Base-by-base conservation (phyloP, 2,113 vertebrate species). In the Thryonomys swinderianus region DNA sequence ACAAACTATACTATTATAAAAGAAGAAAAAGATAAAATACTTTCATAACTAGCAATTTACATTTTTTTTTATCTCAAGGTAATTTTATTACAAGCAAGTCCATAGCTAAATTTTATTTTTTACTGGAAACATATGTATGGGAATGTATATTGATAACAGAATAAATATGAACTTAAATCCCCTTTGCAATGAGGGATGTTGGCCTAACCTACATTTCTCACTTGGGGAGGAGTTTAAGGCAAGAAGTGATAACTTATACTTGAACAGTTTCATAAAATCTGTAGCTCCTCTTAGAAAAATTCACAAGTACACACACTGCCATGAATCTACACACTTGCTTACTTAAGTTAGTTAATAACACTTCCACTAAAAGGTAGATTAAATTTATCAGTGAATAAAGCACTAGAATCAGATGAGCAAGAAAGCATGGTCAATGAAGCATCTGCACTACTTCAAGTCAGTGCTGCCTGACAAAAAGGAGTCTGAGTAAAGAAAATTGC, bases 1-100 rank as follows among this genome's bases (percentile, higher is more conserved):
- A 64, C 13, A 21, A 82, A 90, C 57, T 87, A 61, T 13, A 88
- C 12, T 66, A 2, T 42, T 92, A 85, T 27, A 91, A 82, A n/a
- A 59, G 55, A 71, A 90, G 48, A 81, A 89, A 90, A 91, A 40
- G 25, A 78, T 2, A 64, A 94, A 87, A 73, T 66, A 84, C 74
- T 91, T 90, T 80, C 25, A 5, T 74, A 7, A 85, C 37, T 59
- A 80, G 25, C 23, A 95, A 76, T 73, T 87, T 90, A 79, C 84
- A 80, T 84, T 91, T 80, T 62, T 80, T 62, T 94, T 84, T 79
- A 67, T 61, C 16, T 64, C 51, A 73, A 87, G 81, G 25, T 80
- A 88, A 88, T 84, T 57, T 17, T 57, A 92, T 82, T 86, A 71
- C 59, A 93, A 91, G 62, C 17, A 76, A 90, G 12, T 51, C 32